These are phyloP conservation scores for Megathymus violae DNA, from an alignment of 1,140 invertebrate species.

Conservation along the genomic window DNA sequence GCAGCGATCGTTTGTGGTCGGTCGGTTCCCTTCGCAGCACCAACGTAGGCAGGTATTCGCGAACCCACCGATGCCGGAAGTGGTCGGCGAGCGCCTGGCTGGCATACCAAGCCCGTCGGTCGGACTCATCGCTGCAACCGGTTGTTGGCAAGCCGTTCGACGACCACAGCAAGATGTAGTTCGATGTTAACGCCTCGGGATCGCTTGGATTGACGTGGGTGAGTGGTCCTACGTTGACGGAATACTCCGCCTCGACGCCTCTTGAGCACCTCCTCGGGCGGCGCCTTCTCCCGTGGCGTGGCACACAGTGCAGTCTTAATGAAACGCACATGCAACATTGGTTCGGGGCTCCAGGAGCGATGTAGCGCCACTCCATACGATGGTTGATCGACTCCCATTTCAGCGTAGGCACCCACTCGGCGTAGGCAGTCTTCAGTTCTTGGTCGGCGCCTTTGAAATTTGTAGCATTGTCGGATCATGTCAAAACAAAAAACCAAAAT, in stretches of 20 bases:
- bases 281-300: slow-evolving; percentile 35
- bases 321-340: slow-evolving; percentile 41
- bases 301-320: slow-evolving; percentile 48
- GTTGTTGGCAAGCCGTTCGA: slow-evolving; percentile 9
- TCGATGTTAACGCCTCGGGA: slow-evolving; percentile 29
- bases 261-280: slow-evolving; percentile 42
- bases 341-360: slow-evolving; percentile 37
- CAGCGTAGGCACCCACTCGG: no score
- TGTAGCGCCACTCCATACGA: slow-evolving; percentile 29
- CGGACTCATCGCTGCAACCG: not conserved
- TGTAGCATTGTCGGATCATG: slow-evolving; percentile 23
- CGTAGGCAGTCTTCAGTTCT: slow-evolving; percentile 9
- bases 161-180: slow-evolving; percentile 28
- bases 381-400: slow-evolving; percentile 1
- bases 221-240: slow-evolving; percentile 32
- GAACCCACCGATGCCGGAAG: slow-evolving; percentile 4
- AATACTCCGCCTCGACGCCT: not conserved
- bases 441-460: slow-evolving; percentile 4
- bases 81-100: slow-evolving; percentile 11
- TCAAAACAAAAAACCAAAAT: no score
- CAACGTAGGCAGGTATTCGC: slow-evolving; percentile 16
- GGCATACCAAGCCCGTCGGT: slow-evolving; percentile 2
- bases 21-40: not conserved
- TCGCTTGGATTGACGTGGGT: slow-evolving; percentile 51
- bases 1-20: not conserved